Evolutionary conservation across 1,140 invertebrate species (phyloP).

Genomic region (Gonioctena quinquepunctata): DNA sequence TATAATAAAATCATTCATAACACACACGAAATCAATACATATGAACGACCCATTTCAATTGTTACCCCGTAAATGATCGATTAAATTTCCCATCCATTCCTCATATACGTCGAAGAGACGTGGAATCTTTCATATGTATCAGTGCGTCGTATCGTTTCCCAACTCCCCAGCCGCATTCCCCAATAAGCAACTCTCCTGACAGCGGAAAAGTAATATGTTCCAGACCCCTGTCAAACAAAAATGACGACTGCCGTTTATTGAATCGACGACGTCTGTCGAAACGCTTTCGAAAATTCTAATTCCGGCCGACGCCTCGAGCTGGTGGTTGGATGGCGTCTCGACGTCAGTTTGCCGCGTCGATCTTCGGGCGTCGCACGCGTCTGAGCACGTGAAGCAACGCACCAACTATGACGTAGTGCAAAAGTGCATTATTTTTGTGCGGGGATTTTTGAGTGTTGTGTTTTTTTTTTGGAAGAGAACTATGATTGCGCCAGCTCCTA

Average conservation of each 20-base stretch:
- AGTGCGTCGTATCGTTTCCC: too few relatives aligned
- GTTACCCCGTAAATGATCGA: too few relatives aligned
- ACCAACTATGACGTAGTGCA: neutral
- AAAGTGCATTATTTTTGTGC: neutral
- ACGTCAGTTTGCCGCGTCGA: constrained; percentile 23
- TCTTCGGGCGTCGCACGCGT: constrained; percentile 22
- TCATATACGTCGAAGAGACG: too few relatives aligned
- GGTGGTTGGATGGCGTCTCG: constrained; percentile 41
- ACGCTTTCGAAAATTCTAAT: constrained; percentile 19
- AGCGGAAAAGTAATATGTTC: neutral
- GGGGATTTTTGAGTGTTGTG: neutral
- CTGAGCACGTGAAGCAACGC: neutral
- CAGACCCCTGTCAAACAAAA: neutral
- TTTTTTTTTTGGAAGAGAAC: neutral
- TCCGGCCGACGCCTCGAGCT: constrained; percentile 44
- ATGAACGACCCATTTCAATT: too few relatives aligned
- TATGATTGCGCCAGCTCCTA: constrained; percentile 31
- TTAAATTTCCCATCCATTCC: too few relatives aligned
- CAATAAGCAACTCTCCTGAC: too few relatives aligned
- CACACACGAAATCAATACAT: too few relatives aligned
- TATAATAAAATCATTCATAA: too few relatives aligned
- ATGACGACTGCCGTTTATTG: neutral
- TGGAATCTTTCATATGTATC: too few relatives aligned
- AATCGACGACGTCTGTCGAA: neutral
- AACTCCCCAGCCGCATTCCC: too few relatives aligned